Evolutionary conservation across 2,888 invertebrate genomes (phyloP), one percentile per base, ranked within the genome.

Genomic region (Polyploca ridens): DNA sequence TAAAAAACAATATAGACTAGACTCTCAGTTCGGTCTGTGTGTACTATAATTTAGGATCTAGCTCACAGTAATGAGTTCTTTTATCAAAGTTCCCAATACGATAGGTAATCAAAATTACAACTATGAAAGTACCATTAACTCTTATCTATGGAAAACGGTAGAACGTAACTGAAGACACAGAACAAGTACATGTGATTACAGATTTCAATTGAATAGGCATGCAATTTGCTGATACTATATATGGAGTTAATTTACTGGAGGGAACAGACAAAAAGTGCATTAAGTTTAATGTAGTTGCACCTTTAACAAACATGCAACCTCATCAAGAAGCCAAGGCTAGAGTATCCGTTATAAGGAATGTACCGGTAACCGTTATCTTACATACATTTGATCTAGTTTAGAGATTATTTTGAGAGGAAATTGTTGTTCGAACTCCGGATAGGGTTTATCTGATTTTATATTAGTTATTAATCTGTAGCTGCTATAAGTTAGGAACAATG

Each of bases 321-420:
- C 70, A 74, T 64, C 68, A 70, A 58, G 60, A 64, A 60, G 67
- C 72, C 74, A 77, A 77, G 74, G 75, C 67, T 76, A 68, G 62
- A 71, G 74, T 75, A 76, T 74, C 79, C 78, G 81, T 74, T 80
- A 77, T 63, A 11, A 78, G 83, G 82, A 85, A 85, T 83, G 83
- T 76, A 77, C 65, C 62, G 64, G 64, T 64, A 64, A 81, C 86
- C 82, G 87, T 87, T 87, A 87, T 76, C 71, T 67, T 69, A 68
- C 74, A 74, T 64, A 67, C 71, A 77, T 75, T 77, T 78, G 82
- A 83, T 82, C 81, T 79, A 86, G 77, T 83, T 82, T 69, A 63
- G 64, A 73, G 77, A 81, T 81, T 78, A 74, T 78, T 77, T 75
- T 64, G 75, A 72, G 68, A 80, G 75, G 77, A 79, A 82, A 76